Evolutionary conservation across 2,797 vertebrate species (phyloP), one percentile per base, ranked within the genome.

Genomic region (Myiothlypis coronata): DNA sequence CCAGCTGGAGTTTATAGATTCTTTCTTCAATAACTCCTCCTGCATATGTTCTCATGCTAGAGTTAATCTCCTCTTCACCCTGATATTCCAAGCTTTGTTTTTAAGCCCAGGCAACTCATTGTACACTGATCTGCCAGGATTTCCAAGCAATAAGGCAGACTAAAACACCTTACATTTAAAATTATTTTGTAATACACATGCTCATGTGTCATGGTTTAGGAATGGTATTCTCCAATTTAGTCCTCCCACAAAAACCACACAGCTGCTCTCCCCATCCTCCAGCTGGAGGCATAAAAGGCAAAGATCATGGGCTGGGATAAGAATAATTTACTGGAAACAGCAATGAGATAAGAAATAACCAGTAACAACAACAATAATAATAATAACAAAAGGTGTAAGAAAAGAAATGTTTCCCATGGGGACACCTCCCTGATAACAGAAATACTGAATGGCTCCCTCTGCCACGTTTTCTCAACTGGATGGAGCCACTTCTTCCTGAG

Each of bases 381-480:
- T 18, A 52, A 30, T 28, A 53, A 34, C 5, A 67, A 41, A 53
- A 59, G 22, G 39, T 47, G 2, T 23, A 23, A 47, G 39, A 67
- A 56, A 64, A 49, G 0, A 50, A 32, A 19, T 0, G 0, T 34
- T 60, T 59, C 18, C 11, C 17, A 14, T 8, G 7, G 20, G 39
- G 63, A 44, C 8, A 28, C 4, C 8, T 27, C 12, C 5, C 14
- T 14, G 14, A 16, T 37, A 50, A 37, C 37, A 39, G 37, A 39
- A 39, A 39, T 39, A 39, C 37, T 39, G 37, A 39, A 39, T 39
- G 37, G 37, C 37, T 39, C 37, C 37, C 37, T 39, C 37, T 39
- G 37, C 37, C 37, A 39, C 12, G 37, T 39, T 39, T 23, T 68
- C 46, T 37, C 3, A 3, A 14, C 13, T 20, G n/a, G 2, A 37